phyloP scores from a whole-genome alignment of 1,140 invertebrate genomes.

The Bemisia tabaci region DNA sequence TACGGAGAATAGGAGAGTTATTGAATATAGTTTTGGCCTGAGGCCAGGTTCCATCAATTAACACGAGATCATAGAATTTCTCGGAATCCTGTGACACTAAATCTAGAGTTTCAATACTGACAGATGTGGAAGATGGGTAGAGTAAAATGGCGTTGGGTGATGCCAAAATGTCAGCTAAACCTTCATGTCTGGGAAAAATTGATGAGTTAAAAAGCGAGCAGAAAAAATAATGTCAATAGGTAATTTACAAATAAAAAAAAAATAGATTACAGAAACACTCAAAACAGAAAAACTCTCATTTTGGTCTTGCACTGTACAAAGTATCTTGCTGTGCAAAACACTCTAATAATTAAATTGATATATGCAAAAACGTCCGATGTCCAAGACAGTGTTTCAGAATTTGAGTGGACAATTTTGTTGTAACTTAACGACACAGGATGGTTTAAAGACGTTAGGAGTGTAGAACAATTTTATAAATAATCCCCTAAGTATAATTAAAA shows the following conservation, averaged over 20 bases:
- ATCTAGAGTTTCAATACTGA: conserved; percentile 40
- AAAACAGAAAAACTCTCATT: background rate
- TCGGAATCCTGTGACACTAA: conserved; percentile 21
- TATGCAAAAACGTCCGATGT: too few relatives aligned
- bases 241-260: too few relatives aligned
- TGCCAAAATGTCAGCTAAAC: conserved; percentile 48
- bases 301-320: background rate
- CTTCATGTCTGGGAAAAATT: conserved; percentile 42
- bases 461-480: too few relatives aligned
- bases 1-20: conserved; percentile 49
- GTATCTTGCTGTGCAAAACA: too few relatives aligned
- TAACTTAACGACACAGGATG: too few relatives aligned
- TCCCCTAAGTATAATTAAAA: too few relatives aligned
- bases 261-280: conserved; percentile 8
- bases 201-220: conserved; percentile 1
- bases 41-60: conserved; percentile 89
- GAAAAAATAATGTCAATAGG: conserved; percentile 1
- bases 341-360: too few relatives aligned
- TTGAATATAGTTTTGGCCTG: conserved; percentile 80
- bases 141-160: conserved; percentile 59
- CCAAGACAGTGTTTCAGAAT: too few relatives aligned
- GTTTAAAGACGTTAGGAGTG: too few relatives aligned
- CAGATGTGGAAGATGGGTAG: conserved; percentile 64
- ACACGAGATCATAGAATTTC: conserved; percentile 56
- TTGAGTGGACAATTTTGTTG: too few relatives aligned